Evolutionary conservation across 2,113 vertebrate species (phyloP).

Genomic region (Syngnathus scovelli): DNA sequence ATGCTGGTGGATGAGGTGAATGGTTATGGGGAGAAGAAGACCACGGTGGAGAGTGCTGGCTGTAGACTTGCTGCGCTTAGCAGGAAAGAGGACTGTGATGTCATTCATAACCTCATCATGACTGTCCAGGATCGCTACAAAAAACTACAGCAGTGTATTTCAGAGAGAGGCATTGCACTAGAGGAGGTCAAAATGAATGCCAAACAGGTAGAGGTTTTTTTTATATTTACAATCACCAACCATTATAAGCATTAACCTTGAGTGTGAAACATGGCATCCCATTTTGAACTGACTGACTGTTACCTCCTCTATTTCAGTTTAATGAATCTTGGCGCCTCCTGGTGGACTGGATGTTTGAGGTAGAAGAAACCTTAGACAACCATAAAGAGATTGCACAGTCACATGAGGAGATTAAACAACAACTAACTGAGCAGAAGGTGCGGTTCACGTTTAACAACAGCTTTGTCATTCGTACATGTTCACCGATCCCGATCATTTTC

Average conservation of each 20-base stretch:
- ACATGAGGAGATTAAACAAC: slow-evolving; percentile 81
- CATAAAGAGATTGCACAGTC: slow-evolving; percentile 68
- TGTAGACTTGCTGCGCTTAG: slow-evolving; percentile 67
- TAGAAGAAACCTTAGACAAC: slow-evolving; percentile 72
- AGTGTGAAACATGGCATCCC: not conserved
- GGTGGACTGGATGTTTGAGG: slow-evolving; percentile 80
- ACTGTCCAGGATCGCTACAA: slow-evolving; percentile 70
- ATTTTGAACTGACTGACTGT: not conserved
- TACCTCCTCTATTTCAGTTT: slow-evolving; percentile 66
- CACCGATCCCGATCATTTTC: not conserved
- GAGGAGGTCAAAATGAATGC: slow-evolving; percentile 74
- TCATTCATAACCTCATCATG: slow-evolving; percentile 72
- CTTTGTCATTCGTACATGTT: not conserved
- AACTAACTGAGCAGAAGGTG: slow-evolving; percentile 81
- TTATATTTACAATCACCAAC: not conserved
- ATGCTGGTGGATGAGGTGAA: slow-evolving; percentile 68
- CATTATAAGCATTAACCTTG: accelerated
- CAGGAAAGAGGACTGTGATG: slow-evolving; percentile 73
- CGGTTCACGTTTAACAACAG: not conserved
- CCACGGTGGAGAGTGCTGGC: slow-evolving; percentile 62
- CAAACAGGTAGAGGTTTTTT: slow-evolving; percentile 67
- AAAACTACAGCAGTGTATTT: slow-evolving; percentile 64
- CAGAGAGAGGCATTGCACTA: slow-evolving; percentile 66
- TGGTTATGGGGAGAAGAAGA: slow-evolving; percentile 65
- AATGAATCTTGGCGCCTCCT: slow-evolving; percentile 79